Evolutionary conservation across 2,797 vertebrate genomes (phyloP), one percentile per base, ranked within the genome.

Genomic region (Champsocephalus gunnari): DNA sequence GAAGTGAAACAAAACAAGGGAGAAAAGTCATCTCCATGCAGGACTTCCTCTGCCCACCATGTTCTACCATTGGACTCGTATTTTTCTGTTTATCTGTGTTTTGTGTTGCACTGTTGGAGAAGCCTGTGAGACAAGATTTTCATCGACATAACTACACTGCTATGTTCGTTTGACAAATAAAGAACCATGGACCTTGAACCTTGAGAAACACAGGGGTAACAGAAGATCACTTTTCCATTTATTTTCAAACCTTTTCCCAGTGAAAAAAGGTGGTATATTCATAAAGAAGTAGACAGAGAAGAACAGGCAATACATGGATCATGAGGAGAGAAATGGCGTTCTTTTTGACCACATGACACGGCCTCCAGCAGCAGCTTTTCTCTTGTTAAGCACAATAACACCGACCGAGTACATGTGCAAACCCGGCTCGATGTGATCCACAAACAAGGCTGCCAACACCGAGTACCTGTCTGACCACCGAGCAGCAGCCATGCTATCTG

Each of bases 391-490:
- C 75, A 85, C 82, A 50, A 80, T 51, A 34, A 70, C 78, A 61
- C 50, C 64, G 1, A 21, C 62, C 49, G 9, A 74, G 83, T 79
- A 84, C 84, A 89, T 80, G 82, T 21, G 78, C 78, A 68, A 81
- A 60, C 68, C 70, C 48, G 82, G 55, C 59, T 74, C 1, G 41
- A 48, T 41, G 53, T 62, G 72, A 85, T 83, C 83, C 86, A 79
- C 84, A 89, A 92, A 91, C 89, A 91, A 88, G 85, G 73, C 81
- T 81, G 84, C 86, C 78, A 80, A 88, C 84, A 73, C 85, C 51
- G 9, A 71, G 72, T 56, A 32, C 75, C 75, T 82, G 81, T 87
- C 80, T 76, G 86, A 87, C 75, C 81, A 66, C 57, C 5, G 58
- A 76, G 69, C 81, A 70, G 86, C 68, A 58, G 87, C 83, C 73